Conservation (phyloP, 2,888 invertebrate genomes). For the Aphrophora alni region DNA sequence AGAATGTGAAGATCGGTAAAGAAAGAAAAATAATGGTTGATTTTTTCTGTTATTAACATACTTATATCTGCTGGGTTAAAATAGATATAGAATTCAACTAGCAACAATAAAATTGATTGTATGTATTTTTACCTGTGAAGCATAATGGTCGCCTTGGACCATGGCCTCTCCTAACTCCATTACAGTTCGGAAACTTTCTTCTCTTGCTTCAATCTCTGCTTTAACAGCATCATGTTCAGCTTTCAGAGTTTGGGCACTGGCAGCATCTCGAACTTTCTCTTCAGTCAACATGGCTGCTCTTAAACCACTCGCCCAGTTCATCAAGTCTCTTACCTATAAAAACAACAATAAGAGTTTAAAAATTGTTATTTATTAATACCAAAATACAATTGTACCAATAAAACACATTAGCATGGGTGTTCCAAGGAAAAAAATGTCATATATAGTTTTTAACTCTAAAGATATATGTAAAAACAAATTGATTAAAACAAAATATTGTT, state of each 20-base stretch:
- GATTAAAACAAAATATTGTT: too few species aligned
- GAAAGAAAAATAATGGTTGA: too few species aligned
- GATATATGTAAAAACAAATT: too few species aligned
- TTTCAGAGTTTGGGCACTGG: conserved; percentile 79
- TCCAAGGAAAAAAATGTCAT: not conserved
- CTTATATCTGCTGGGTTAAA: too few species aligned
- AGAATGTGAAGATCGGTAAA: too few species aligned
- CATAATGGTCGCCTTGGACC: conserved; percentile 85
- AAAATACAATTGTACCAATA: not conserved
- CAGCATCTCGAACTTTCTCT: conserved; percentile 82
- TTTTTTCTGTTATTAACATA: too few species aligned
- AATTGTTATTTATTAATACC: too few species aligned
- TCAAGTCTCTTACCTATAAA: conserved; percentile 78
- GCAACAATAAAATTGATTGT: conserved; percentile 11
- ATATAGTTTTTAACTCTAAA: conserved; percentile 24
- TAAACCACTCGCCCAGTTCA: conserved; percentile 85
- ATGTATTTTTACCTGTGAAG: conserved; percentile 62
- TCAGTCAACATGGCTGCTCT: conserved; percentile 79
- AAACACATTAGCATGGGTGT: not conserved
- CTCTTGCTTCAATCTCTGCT: conserved; percentile 88
- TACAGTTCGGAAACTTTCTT: conserved; percentile 77
- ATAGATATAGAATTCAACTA: too few species aligned
- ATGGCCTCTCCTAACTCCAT: conserved; percentile 81
- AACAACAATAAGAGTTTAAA: not conserved
- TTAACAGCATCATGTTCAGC: conserved; percentile 84